phyloP scores from a whole-genome alignment of 2,888 invertebrate species.

The Stictocephala bisonia region DNA sequence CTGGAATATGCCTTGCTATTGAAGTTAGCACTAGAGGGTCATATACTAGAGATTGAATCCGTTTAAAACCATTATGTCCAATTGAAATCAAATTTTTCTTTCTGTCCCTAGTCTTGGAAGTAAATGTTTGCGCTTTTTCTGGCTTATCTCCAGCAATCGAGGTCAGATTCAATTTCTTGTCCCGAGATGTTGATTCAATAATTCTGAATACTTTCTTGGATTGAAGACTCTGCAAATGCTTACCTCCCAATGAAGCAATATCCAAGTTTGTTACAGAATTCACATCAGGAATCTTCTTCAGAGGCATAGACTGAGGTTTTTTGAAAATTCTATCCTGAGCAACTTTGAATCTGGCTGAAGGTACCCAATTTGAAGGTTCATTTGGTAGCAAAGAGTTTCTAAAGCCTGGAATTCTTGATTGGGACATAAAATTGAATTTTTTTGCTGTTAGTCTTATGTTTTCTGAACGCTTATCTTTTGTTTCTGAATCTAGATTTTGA shows the following conservation, averaged over 20 bases:
- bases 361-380: background rate
- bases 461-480: background rate
- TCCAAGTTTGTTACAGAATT: background rate
- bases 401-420: background rate
- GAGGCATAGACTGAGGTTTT: background rate
- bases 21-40: slow-evolving; percentile 8
- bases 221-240: slow-evolving; percentile 7
- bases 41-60: background rate
- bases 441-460: slow-evolving; percentile 2
- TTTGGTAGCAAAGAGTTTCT: slow-evolving; percentile 28
- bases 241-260: background rate
- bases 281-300: background rate
- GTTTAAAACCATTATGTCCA: background rate
- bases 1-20: slow-evolving; percentile 12
- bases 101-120: background rate
- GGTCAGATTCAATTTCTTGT: background rate
- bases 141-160: slow-evolving; percentile 14
- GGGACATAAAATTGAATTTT: slow-evolving; percentile 17
- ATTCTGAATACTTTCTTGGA: background rate
- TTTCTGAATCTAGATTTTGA: background rate
- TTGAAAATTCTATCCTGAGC: background rate
- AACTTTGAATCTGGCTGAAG: background rate
- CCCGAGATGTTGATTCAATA: background rate
- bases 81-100: slow-evolving; percentile 6
- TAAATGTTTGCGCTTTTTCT: background rate